These are phyloP conservation scores for Oreochromis tanganicae DNA, from an alignment of 2,113 vertebrate genomes.

Conservation along the genomic window DNA sequence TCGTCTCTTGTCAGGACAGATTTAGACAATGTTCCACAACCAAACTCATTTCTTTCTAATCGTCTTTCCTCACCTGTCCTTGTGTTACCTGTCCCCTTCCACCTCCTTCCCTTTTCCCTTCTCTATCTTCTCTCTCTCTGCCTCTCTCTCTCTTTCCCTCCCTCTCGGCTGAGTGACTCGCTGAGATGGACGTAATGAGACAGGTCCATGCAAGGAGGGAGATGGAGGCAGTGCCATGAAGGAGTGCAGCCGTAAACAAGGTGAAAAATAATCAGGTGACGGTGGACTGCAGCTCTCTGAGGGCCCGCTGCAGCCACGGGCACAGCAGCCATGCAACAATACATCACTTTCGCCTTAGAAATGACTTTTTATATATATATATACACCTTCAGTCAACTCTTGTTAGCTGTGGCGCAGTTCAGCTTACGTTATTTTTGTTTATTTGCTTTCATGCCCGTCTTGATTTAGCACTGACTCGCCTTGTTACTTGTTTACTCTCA, in stretches of 20 bases:
- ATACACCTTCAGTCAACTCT: slow-evolving; percentile 36
- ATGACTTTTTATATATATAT: background rate
- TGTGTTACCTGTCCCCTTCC: slow-evolving; percentile 42
- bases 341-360: slow-evolving; percentile 32
- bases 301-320: slow-evolving; percentile 21
- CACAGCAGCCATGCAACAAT: slow-evolving; percentile 10
- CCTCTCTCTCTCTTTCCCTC: background rate
- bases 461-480: background rate
- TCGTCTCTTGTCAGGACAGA: slow-evolving; percentile 31
- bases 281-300: slow-evolving; percentile 43
- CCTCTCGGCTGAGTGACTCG: slow-evolving; percentile 53
- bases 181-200: slow-evolving; percentile 68
- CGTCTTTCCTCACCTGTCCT: slow-evolving; percentile 55
- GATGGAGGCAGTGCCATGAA: slow-evolving; percentile 33
- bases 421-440: background rate
- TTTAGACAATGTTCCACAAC: slow-evolving; percentile 21
- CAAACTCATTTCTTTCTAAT: slow-evolving; percentile 34
- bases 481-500: background rate
- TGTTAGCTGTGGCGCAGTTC: slow-evolving; percentile 14
- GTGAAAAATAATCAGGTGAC: slow-evolving; percentile 65
- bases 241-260: slow-evolving; percentile 61
- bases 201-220: slow-evolving; percentile 52
- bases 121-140: background rate
- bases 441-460: slow-evolving; percentile 2
- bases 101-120: background rate